Conservation (phyloP, 2,113 vertebrate genomes). For the Dinomys branickii region DNA sequence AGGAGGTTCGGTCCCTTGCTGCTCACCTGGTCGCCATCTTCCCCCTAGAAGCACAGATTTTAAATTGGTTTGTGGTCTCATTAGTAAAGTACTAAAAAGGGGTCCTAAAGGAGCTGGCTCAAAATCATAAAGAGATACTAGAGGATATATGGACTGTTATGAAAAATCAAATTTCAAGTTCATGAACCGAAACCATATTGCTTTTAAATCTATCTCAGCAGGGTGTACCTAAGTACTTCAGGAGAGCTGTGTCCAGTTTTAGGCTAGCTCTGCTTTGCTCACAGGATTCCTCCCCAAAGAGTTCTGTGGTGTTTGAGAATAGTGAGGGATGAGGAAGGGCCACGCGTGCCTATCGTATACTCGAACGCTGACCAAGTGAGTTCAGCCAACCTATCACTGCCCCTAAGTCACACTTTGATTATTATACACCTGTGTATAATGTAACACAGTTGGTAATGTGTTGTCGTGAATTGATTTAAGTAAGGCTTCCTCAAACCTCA, state of each 20-base stretch:
- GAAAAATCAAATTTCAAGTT: slow-evolving; percentile 24
- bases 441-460: background rate
- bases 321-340: background rate
- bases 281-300: background rate
- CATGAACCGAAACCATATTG: background rate
- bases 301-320: background rate
- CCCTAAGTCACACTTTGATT: background rate
- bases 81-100: background rate
- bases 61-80: background rate
- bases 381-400: background rate
- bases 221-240: background rate
- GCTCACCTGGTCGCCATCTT: too few species aligned
- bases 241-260: background rate
- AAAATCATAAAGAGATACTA: background rate
- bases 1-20: too few species aligned
- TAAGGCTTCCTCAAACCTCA: background rate
- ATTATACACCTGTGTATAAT: background rate
- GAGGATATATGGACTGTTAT: background rate
- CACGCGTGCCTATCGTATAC: background rate
- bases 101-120: background rate
- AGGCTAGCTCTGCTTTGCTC: background rate
- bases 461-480: background rate
- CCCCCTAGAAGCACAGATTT: background rate
- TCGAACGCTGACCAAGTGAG: background rate
- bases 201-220: background rate